Evolutionary conservation across 2,113 vertebrate genomes (phyloP).

Genomic region (Gracilinanus agilis): DNA sequence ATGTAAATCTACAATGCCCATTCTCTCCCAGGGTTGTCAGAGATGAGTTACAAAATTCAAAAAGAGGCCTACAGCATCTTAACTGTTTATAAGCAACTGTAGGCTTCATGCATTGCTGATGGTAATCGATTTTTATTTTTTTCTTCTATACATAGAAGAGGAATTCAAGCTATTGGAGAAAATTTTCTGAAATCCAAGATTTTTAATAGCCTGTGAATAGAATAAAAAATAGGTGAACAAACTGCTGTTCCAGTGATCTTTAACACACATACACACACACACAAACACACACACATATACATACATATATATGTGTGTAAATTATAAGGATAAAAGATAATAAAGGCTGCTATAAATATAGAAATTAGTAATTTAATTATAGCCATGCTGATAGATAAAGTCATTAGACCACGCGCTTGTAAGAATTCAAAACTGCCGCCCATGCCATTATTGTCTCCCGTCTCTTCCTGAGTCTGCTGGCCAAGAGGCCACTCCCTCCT

Average conservation of each 20-base stretch:
- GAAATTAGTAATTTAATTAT: no score
- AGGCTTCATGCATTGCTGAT: not conserved
- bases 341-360: no score
- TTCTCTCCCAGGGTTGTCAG: not conserved
- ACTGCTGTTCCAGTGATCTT: not conserved
- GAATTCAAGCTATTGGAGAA: not conserved
- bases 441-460: no score
- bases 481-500: no score
- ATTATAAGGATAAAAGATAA: no score
- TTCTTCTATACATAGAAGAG: not conserved
- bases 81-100: not conserved
- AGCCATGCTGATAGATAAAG: no score
- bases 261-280: no score
- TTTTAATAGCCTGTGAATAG: not conserved
- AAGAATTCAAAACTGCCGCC: no score
- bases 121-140: not conserved
- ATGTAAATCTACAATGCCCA: not conserved
- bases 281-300: no score
- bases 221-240: not conserved
- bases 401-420: no score
- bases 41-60: not conserved
- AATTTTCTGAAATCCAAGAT: not conserved
- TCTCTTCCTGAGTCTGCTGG: no score
- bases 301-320: no score
- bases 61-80: not conserved